These are phyloP conservation scores for Meteorus cinctellus DNA, from an alignment of 2,888 invertebrate species.

Conservation along the genomic window DNA sequence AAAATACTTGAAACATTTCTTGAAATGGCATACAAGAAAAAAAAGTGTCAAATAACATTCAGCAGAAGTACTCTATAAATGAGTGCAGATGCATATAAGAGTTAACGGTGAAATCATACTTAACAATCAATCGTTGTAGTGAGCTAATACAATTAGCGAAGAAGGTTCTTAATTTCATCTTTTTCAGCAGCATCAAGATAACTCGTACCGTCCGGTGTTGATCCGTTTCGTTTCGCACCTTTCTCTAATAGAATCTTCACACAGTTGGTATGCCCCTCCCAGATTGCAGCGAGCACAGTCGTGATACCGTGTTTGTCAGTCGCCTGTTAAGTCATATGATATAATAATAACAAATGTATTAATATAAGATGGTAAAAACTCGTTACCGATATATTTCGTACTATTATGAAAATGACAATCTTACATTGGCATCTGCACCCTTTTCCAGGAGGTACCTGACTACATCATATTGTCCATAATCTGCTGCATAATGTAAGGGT, in stretches of 20 bases:
- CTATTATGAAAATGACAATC: conserved; percentile 59
- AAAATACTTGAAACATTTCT: conserved; percentile 48
- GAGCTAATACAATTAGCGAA: conserved; percentile 73
- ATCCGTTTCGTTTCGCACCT: conserved; percentile 80
- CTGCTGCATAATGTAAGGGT: conserved; percentile 95
- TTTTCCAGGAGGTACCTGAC: conserved; percentile 89
- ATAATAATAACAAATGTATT: background rate
- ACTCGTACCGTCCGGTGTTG: conserved; percentile 89
- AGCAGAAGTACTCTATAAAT: conserved; percentile 65
- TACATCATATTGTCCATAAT: conserved; percentile 94
- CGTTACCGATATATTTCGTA: background rate
- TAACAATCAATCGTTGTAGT: conserved; percentile 52
- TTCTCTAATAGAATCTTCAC: conserved; percentile 90
- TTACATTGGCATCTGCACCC: conserved; percentile 96
- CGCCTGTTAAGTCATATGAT: conserved; percentile 76
- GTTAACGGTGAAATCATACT: conserved; percentile 64
- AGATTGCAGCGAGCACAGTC: conserved; percentile 94
- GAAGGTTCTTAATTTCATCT: conserved; percentile 89
- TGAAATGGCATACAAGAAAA: conserved; percentile 52
- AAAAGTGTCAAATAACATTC: conserved; percentile 54
- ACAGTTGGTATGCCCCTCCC: conserved; percentile 96
- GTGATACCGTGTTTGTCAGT: conserved; percentile 97
- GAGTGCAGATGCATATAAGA: conserved; percentile 67
- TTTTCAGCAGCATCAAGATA: conserved; percentile 94
- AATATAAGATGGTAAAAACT: background rate